Percentiles rank a stretch among this genome's conserved stretches.
Conservation (phyloP, 2,797 vertebrate genomes). For the Morus bassanus region DNA sequence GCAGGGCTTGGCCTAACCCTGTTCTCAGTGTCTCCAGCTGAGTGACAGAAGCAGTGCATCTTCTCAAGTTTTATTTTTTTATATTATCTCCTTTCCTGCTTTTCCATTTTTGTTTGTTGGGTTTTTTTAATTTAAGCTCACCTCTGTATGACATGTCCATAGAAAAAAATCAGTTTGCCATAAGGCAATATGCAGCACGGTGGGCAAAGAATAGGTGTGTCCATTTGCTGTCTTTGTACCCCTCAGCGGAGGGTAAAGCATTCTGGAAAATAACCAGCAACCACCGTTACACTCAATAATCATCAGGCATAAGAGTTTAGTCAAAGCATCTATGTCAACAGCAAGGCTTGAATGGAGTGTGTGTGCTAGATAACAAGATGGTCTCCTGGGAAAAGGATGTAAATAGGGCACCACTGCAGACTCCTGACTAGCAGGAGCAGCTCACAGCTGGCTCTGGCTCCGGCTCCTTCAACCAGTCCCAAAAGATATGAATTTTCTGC, state of each 20-base stretch:
- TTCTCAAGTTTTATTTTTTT: background rate
- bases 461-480: background rate
- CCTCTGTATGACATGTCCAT: background rate
- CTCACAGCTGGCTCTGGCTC: background rate
- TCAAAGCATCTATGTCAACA: slow-evolving; percentile 2
- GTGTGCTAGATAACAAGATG: background rate
- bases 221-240: background rate
- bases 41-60: background rate
- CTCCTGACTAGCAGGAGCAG: background rate
- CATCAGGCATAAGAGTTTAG: background rate
- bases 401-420: background rate
- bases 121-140: background rate
- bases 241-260: background rate
- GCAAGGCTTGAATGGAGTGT: background rate
- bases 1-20: background rate
- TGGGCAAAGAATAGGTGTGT: background rate
- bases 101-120: background rate
- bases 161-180: background rate
- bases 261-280: background rate
- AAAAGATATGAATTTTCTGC: background rate
- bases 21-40: background rate
- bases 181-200: background rate
- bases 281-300: background rate
- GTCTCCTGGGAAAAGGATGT: background rate
- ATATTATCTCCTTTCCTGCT: background rate